phyloP scores from a whole-genome alignment of 2,888 invertebrate genomes.

The Caenorhabditis drosophilae region DNA sequence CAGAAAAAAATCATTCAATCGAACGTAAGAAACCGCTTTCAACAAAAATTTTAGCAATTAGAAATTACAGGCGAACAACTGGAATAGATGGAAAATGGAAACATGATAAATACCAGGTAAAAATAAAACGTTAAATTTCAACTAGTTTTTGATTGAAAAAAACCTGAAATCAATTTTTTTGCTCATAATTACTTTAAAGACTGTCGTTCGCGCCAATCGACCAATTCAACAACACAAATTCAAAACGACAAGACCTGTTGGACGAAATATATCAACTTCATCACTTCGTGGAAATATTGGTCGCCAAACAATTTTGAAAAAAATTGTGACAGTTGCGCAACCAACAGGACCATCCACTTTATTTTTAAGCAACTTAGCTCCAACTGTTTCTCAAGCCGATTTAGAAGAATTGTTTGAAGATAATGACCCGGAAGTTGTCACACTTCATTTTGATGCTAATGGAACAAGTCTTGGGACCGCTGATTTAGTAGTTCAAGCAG shows the following conservation, averaged over 20 bases:
- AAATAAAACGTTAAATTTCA: not conserved
- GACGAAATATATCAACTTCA: conserved; percentile 18
- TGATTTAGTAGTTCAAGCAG: conserved; percentile 18
- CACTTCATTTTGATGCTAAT: conserved; percentile 20
- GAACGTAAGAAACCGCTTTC: not conserved
- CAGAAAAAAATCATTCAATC: not conserved
- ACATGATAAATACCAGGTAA: conserved; percentile 15
- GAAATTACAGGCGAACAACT: conserved; percentile 3
- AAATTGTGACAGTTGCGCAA: conserved; percentile 2
- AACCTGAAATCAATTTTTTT: too few species aligned
- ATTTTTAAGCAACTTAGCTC: conserved; percentile 31
- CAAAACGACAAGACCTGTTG: too few species aligned
- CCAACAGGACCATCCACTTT: conserved; percentile 24
- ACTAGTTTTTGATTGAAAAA: not conserved
- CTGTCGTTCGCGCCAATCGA: not conserved
- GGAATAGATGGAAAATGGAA: conserved; percentile 44
- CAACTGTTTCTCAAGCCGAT: conserved; percentile 28
- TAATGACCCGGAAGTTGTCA: conserved; percentile 28
- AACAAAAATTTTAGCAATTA: not conserved
- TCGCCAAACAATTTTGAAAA: conserved; percentile 3
- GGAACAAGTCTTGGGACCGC: conserved; percentile 25
- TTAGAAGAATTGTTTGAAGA: conserved; percentile 33
- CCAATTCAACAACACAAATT: not conserved
- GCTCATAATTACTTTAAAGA: not conserved
- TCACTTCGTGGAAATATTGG: conserved; percentile 16